Conservation (phyloP, 1,140 invertebrate species). For the Neuroterus valhalla region DNA sequence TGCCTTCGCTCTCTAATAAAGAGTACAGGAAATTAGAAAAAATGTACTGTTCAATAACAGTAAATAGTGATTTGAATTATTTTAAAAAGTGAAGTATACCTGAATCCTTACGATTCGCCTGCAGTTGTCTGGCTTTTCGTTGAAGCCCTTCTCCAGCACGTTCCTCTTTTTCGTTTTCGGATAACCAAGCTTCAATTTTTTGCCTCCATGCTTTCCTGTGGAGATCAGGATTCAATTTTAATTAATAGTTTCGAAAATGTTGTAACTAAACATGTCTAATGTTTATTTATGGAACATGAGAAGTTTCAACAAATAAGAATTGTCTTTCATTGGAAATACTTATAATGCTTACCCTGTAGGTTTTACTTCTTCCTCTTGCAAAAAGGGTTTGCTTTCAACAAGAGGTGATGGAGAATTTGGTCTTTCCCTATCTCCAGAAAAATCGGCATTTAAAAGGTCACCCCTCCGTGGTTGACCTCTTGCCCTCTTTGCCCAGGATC, state of each 20-base stretch:
- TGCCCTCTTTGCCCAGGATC: constrained; percentile 89
- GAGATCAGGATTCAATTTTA: not conserved
- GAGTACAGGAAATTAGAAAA: constrained; percentile 32
- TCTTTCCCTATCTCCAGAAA: constrained; percentile 82
- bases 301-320: constrained; percentile 1
- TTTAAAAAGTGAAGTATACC: constrained; percentile 71
- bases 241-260: not conserved
- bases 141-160: constrained; percentile 81
- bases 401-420: constrained; percentile 83
- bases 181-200: constrained; percentile 93
- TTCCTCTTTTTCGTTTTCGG: constrained; percentile 90
- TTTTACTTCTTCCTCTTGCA: constrained; percentile 72
- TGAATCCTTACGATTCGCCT: constrained; percentile 85
- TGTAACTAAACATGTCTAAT: not conserved
- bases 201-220: constrained; percentile 82
- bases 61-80: constrained; percentile 32
- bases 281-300: not conserved
- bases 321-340: not conserved
- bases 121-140: constrained; percentile 78
- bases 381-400: constrained; percentile 74
- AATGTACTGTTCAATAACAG: constrained; percentile 14
- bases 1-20: constrained; percentile 82
- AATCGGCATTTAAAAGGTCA: constrained; percentile 82
- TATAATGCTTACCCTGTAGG: constrained; percentile 65
- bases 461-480: constrained; percentile 80